Evolutionary conservation across 2,113 vertebrate species (phyloP).

Genomic region (Pteropus alecto): DNA sequence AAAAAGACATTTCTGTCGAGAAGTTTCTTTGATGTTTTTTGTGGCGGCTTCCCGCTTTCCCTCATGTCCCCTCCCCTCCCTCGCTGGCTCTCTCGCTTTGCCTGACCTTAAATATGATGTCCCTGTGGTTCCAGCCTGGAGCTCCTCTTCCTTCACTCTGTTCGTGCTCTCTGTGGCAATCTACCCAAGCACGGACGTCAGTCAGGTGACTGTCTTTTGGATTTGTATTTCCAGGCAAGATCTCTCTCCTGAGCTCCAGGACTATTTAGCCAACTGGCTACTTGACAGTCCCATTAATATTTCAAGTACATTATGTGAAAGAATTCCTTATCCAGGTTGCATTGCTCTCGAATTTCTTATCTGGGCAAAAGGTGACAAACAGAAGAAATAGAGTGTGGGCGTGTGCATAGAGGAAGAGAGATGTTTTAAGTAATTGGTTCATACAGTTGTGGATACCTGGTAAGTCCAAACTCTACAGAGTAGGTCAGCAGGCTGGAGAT

Average conservation of each 20-base stretch:
- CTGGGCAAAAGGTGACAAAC: not conserved
- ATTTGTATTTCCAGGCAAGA: not conserved
- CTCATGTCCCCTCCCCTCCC: not conserved
- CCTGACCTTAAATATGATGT: not conserved
- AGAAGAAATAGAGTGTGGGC: not conserved
- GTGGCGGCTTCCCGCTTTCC: not conserved
- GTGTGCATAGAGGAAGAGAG: not conserved
- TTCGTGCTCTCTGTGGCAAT: not conserved
- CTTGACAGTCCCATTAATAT: not conserved
- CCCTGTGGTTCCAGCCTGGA: not conserved
- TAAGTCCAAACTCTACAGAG: not conserved
- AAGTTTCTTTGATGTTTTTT: not conserved
- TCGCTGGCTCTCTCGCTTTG: not conserved
- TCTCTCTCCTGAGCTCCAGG: not conserved
- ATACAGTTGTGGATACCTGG: not conserved
- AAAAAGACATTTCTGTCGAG: not conserved
- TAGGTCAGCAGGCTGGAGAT: not conserved
- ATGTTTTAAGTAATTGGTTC: not conserved
- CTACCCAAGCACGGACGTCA: not conserved
- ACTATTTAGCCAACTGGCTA: not conserved
- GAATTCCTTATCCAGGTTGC: not conserved
- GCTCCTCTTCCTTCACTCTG: not conserved
- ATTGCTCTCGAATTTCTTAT: not conserved
- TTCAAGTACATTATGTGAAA: not conserved
- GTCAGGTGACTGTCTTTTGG: not conserved